Evolutionary conservation across 2,797 vertebrate species (phyloP), one percentile per base, ranked within the genome.

Genomic region (Anguilla pacifica): DNA sequence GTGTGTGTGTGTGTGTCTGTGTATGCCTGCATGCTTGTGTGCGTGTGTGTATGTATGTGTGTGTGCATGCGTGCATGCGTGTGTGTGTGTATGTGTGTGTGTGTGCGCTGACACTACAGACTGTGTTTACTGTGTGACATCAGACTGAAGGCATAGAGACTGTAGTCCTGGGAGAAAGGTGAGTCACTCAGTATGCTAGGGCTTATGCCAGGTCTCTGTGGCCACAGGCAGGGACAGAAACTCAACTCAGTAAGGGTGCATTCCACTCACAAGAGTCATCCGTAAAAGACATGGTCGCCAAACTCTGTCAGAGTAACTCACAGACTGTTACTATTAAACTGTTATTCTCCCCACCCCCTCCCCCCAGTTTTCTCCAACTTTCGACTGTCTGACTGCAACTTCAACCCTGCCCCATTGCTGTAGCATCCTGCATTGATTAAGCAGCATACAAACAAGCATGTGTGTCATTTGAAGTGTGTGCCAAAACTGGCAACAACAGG

Each of bases 1-100:
- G 6, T 67, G 88, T 88, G 89, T 15, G 83, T 86, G 79, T 86
- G 85, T 74, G 77, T 88, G 87, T 89, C 88, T 89, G 88, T 90
- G 35, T 35, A 35, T 35, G 43, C 89, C 79, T 85, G 81, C 88
- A 70, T 89, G 86, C 86, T 88, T 87, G 88, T 87, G 91, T 86
- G 22, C 15, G 61, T 67, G 22, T 64, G 88, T 88, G 89, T 13
- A 81, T 86, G 79, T 86, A 19, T 83, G 77, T 87, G 88, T 88
- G 85, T 74, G 72, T 88, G 87, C 88, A 88, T 89, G 88, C 90
- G 35, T 77, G 72, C n/a, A 0, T 72, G 15, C 1, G 15, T 67
- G 64, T 2, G 64, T 67, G n/a, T 67, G n/a, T 67, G 2, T n/a
- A 3, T 74, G 72, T 13, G 31, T 1, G 31, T 3, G 43, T 43